Conservation (phyloP, 2,888 invertebrate species). For the Lingula anatina region DNA sequence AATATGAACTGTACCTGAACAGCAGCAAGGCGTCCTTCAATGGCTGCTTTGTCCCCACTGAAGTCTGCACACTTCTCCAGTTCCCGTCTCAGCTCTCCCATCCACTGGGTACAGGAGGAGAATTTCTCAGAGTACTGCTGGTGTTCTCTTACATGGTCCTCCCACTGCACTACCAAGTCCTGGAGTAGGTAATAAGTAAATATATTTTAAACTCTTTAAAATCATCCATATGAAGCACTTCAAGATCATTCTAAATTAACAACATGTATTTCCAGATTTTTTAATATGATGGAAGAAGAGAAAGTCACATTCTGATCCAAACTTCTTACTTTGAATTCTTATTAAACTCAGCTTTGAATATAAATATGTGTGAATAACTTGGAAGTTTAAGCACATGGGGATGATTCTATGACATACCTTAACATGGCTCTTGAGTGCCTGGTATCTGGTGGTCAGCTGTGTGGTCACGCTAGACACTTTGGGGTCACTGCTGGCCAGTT, state of each 20-base stretch:
- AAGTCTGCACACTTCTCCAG: slow-evolving; percentile 34
- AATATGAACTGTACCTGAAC: too few relatives aligned
- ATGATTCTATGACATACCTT: slow-evolving; percentile 25
- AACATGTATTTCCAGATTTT: too few relatives aligned
- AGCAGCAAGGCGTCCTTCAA: slow-evolving; percentile 55
- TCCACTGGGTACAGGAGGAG: slow-evolving; percentile 25
- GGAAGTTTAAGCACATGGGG: background rate
- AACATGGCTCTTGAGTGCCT: slow-evolving; percentile 36
- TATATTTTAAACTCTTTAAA: too few relatives aligned
- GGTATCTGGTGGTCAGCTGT: slow-evolving; percentile 73
- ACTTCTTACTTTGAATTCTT: too few relatives aligned
- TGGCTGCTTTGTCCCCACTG: slow-evolving; percentile 76
- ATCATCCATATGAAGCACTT: too few relatives aligned
- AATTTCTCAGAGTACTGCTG: slow-evolving; percentile 20
- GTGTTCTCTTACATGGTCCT: slow-evolving; percentile 30
- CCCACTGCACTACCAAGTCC: slow-evolving; percentile 32
- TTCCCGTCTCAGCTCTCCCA: slow-evolving; percentile 26
- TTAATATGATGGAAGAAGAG: too few relatives aligned
- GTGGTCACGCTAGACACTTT: slow-evolving; percentile 79
- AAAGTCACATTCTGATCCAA: too few relatives aligned
- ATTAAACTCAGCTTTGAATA: too few relatives aligned
- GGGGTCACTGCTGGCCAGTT: slow-evolving; percentile 75
- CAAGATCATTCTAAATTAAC: too few relatives aligned
- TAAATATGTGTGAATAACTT: too few relatives aligned
- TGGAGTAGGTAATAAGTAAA: slow-evolving; percentile 10